These are phyloP conservation scores for Hassar affinis DNA, from an alignment of 2,113 vertebrate genomes.

Conservation along the genomic window DNA sequence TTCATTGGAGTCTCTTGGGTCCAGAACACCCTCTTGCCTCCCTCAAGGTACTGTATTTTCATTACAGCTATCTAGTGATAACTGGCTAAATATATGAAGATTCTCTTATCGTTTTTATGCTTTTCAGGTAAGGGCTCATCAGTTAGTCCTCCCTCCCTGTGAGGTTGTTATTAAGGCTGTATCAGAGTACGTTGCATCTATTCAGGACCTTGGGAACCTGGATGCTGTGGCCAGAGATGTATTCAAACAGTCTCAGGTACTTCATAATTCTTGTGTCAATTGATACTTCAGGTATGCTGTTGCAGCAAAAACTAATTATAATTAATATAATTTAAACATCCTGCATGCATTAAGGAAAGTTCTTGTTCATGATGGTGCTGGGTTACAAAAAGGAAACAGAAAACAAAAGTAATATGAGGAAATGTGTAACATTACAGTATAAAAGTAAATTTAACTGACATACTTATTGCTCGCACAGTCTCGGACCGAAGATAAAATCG, in stretches of 20 bases:
- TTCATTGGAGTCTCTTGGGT: constrained; percentile 92
- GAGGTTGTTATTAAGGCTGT: constrained; percentile 93
- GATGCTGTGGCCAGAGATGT: constrained; percentile 87
- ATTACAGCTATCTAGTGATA: no score
- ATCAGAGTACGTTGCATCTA: constrained; percentile 85
- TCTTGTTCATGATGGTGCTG: neutral
- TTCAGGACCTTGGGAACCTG: constrained; percentile 85
- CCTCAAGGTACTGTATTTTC: constrained; percentile 77
- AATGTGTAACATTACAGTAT: neutral
- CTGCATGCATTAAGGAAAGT: neutral
- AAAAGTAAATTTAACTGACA: neutral
- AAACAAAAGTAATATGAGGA: neutral
- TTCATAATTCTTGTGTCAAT: neutral
- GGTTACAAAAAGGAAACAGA: neutral
- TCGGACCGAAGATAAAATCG: constrained; percentile 89
- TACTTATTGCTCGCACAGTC: constrained; percentile 68
- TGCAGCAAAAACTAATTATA: neutral
- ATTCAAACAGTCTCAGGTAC: constrained; percentile 91
- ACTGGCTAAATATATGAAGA: neutral
- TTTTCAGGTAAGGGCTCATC: constrained; percentile 84
- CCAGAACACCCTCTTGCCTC: constrained; percentile 91
- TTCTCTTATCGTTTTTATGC: neutral
- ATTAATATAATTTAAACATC: neutral
- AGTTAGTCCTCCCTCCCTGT: constrained; percentile 88
- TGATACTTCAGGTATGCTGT: neutral